phyloP scores from a whole-genome alignment of 2,113 vertebrate species.

The Rhodinocichla rosea region DNA sequence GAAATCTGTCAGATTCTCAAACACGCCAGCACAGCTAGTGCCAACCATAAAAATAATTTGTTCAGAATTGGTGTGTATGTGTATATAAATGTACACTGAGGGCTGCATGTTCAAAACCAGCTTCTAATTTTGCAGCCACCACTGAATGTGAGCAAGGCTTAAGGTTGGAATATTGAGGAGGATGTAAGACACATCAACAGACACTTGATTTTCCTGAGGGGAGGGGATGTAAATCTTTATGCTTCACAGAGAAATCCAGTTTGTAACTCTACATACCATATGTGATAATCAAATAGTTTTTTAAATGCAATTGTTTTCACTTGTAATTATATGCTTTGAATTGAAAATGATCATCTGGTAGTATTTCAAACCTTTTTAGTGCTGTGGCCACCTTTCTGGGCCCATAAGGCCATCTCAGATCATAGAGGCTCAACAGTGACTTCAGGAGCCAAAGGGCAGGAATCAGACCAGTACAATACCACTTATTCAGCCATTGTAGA shows the following conservation, averaged over 20 bases:
- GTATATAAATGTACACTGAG: slow-evolving; percentile 19
- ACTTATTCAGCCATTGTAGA: not conserved
- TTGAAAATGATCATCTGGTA: not conserved
- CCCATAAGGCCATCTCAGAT: not conserved
- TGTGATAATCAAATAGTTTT: not conserved
- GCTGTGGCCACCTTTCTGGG: not conserved
- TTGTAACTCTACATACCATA: not conserved
- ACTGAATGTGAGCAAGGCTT: not conserved
- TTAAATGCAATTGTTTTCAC: not conserved
- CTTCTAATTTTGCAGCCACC: not conserved
- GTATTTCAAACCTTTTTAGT: not conserved
- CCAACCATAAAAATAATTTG: slow-evolving; percentile 50
- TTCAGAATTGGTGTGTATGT: slow-evolving; percentile 39
- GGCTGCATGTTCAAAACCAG: not conserved
- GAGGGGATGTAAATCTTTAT: not conserved
- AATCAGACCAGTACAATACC: not conserved
- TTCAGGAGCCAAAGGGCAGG: not conserved
- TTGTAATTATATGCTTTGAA: not conserved
- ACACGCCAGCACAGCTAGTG: slow-evolving; percentile 7
- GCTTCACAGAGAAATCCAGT: not conserved
- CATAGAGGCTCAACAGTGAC: not conserved
- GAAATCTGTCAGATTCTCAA: slow-evolving; percentile 50
- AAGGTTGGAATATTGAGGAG: not conserved
- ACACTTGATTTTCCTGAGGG: not conserved
- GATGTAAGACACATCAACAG: not conserved